These are phyloP conservation scores for Odocoileus virginianus DNA, from an alignment of 2,113 vertebrate species.

Conservation along the genomic window DNA sequence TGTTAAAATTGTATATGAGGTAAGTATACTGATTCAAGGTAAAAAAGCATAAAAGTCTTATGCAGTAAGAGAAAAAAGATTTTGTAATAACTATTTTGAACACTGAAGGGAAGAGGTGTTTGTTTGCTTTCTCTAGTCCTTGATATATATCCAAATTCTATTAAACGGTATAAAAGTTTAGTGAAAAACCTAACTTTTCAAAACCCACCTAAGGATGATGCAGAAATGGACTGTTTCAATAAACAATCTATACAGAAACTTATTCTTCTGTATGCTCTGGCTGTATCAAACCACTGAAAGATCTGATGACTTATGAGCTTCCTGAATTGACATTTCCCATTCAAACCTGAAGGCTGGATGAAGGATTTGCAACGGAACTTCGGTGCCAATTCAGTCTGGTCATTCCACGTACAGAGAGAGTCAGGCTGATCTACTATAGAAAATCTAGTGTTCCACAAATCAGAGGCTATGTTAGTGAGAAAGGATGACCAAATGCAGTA, in stretches of 20 bases:
- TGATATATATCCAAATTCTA: not conserved
- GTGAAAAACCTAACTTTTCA: not conserved
- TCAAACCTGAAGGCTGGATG: not conserved
- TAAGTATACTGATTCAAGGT: not conserved
- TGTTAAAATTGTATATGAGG: not conserved
- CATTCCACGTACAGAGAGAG: not conserved
- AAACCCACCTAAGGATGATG: not conserved
- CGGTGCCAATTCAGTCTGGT: not conserved
- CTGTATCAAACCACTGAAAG: not conserved
- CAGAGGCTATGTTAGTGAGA: not conserved
- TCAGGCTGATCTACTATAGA: not conserved
- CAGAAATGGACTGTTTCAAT: not conserved
- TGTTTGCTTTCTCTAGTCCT: not conserved
- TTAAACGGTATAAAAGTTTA: not conserved
- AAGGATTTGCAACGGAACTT: not conserved
- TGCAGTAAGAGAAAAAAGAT: not conserved
- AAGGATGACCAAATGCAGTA: not conserved
- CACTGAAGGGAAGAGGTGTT: rapidly evolving
- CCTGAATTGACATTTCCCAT: not conserved
- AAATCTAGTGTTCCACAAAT: not conserved
- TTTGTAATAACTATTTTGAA: not conserved
- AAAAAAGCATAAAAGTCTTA: not conserved
- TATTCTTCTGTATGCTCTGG: not conserved
- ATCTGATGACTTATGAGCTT: not conserved
- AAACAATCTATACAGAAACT: not conserved